Percentiles rank a stretch among this genome's conserved stretches.
Evolutionary conservation across 2,888 invertebrate genomes (phyloP).

Genomic region (Catocala sponsa): DNA sequence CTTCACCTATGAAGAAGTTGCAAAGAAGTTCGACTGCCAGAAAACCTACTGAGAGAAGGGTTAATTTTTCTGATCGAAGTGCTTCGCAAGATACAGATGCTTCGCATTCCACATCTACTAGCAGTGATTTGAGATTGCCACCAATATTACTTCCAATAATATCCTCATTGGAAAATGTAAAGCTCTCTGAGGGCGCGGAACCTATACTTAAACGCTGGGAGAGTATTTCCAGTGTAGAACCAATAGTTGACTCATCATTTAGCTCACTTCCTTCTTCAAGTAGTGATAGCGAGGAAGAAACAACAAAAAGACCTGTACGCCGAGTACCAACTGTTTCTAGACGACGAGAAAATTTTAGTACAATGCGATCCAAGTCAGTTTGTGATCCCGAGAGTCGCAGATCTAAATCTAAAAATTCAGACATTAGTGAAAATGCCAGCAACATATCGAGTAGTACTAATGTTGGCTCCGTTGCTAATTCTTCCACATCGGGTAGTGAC

Average conservation of each 20-base stretch:
- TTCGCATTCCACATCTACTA: slow-evolving; percentile 88
- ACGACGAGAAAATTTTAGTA: slow-evolving; percentile 76
- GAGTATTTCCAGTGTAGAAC: slow-evolving; percentile 91
- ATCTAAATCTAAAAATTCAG: slow-evolving; percentile 69
- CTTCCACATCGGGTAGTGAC: slow-evolving; percentile 83
- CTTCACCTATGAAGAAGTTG: slow-evolving; percentile 67
- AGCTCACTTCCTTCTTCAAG: slow-evolving; percentile 87
- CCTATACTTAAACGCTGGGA: slow-evolving; percentile 86
- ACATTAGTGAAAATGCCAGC: slow-evolving; percentile 79
- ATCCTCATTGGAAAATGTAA: slow-evolving; percentile 88
- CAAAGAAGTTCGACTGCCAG: slow-evolving; percentile 82
- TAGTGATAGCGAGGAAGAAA: slow-evolving; percentile 83
- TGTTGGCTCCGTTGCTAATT: slow-evolving; percentile 77
- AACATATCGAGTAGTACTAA: slow-evolving; percentile 81
- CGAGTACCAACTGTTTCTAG: slow-evolving; percentile 78
- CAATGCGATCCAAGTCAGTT: slow-evolving; percentile 82
- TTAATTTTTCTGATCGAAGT: slow-evolving; percentile 85
- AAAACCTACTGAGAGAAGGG: slow-evolving; percentile 81
- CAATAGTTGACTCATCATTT: slow-evolving; percentile 90
- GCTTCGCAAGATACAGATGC: slow-evolving; percentile 90
- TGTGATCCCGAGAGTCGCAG: slow-evolving; percentile 82
- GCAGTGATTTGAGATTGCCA: slow-evolving; percentile 90
- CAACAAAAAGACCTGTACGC: slow-evolving; percentile 71
- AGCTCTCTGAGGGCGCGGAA: slow-evolving; percentile 74
- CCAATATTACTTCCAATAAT: slow-evolving; percentile 92